Base-by-base conservation (phyloP, 53 echinoderm and acorn worm genomes). In the Zoroaster sp. region DNA sequence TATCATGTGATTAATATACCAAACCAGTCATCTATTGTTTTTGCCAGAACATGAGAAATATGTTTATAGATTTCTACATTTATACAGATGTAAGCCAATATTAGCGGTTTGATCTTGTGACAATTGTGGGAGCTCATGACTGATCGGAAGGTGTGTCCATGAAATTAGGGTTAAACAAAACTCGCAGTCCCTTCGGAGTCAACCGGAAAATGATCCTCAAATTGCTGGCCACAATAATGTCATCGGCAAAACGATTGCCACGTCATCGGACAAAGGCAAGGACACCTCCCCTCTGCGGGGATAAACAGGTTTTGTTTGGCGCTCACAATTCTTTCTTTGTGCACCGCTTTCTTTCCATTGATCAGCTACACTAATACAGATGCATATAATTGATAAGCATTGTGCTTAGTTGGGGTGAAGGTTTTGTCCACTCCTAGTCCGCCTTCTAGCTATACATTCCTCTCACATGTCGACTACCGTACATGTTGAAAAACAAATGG, bases 361-460 rank as follows among this genome's bases (percentile, higher is more conserved):
- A 23, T 18, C 59, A 8, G 66, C n/a, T 8, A 25, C 36, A 52
- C 77, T 54, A 65, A 59, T 65, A 36, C 66, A 39, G 35, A 80
- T 80, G 43, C 80, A 59, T 80, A 25, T 40, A 40, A 39, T 80
- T 59, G 78, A 54, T 2, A 31, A 38, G 53, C 38, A 55, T 78
- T 78, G 73, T 73, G n/a, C 5, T 39, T 37, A 73, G 36, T 73
- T 39, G 0, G 55, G 78, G 78, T 0, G 40, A 17, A 18, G 66
- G 63, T 35, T 78, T 80, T 59, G 28, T 80, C 20, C 13, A 0
- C 25, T 40, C 42, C 66, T 65, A 39, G 10, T 28, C 39, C 80
- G 80, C 66, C 66, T n/a, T 15, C 65, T 12, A 80, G 80, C 66
- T 52, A 80, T 40, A 65, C 80, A 80, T 80, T 80, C 66, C 80